Percentiles rank a stretch among this genome's conserved stretches.
These are phyloP conservation scores for Chaetophractus vellerosus DNA, from an alignment of 2,797 vertebrate genomes.

Conservation along the genomic window DNA sequence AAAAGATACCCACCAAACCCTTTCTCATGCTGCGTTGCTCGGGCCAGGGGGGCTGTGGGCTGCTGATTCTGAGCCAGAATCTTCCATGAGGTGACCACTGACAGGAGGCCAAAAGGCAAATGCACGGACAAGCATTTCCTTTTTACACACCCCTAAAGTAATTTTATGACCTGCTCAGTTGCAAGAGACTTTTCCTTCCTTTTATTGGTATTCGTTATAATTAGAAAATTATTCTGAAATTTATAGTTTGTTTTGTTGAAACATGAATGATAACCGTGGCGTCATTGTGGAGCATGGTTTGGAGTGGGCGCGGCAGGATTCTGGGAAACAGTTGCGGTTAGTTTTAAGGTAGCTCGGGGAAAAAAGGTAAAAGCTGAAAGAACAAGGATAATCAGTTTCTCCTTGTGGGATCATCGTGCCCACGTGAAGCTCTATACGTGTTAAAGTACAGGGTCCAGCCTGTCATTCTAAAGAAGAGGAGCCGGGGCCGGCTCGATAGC, in stretches of 20 bases:
- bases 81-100: background rate
- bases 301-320: accelerated
- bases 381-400: background rate
- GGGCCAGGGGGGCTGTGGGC: accelerated
- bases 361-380: background rate
- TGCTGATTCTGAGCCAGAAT: background rate
- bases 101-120: background rate
- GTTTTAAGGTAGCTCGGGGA: background rate
- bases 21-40: background rate
- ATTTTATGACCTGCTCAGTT: accelerated
- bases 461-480: background rate
- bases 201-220: background rate
- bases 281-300: accelerated
- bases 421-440: accelerated
- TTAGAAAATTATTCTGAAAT: background rate
- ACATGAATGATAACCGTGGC: accelerated
- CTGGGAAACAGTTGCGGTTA: accelerated
- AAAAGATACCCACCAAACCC: background rate
- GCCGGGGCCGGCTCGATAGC: too few relatives aligned
- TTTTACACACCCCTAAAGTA: accelerated
- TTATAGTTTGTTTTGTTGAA: background rate
- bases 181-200: background rate
- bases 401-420: accelerated
- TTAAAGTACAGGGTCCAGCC: background rate
- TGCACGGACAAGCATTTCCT: accelerated